A percentile compares a stretch with the other conserved stretches of the same genome.
Evolutionary conservation across 2,888 invertebrate species (phyloP).

Genomic region (Tetropium fuscum): DNA sequence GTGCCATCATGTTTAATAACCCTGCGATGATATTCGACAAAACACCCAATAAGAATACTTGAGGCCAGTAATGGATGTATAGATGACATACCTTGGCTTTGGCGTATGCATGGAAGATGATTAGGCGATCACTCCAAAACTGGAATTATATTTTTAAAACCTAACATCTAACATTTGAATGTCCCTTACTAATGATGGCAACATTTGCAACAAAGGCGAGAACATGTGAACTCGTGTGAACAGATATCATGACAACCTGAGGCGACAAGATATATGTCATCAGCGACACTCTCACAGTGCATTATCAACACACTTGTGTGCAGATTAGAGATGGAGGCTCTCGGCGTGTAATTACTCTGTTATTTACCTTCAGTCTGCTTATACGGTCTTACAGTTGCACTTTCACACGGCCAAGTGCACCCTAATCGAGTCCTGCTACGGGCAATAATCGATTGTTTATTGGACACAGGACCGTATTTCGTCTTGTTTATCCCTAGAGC

Average conservation of each 20-base stretch:
- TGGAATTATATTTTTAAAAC: too few species aligned
- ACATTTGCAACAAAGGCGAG: too few species aligned
- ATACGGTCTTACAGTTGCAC: conserved; percentile 58
- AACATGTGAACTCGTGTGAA: conserved; percentile 14
- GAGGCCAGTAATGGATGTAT: too few species aligned
- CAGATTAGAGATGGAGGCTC: conserved; percentile 55
- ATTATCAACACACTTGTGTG: conserved; percentile 52
- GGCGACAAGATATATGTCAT: conserved; percentile 3
- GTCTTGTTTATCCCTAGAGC: background rate
- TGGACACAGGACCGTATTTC: background rate
- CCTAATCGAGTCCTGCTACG: conserved; percentile 16
- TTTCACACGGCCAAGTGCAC: conserved; percentile 55
- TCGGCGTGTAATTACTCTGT: conserved; percentile 61
- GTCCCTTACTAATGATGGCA: too few species aligned
- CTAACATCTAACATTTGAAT: too few species aligned
- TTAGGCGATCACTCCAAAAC: too few species aligned
- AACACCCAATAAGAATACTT: too few species aligned
- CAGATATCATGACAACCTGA: too few species aligned
- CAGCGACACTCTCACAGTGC: conserved; percentile 1
- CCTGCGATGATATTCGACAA: too few species aligned
- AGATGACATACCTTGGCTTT: too few species aligned
- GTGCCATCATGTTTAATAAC: too few species aligned
- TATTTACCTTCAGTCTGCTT: conserved; percentile 63
- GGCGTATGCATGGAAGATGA: too few species aligned
- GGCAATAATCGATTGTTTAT: conserved; percentile 3